These are phyloP conservation scores for Chromobotia macracanthus DNA, from an alignment of 2,797 vertebrate species.

Conservation along the genomic window DNA sequence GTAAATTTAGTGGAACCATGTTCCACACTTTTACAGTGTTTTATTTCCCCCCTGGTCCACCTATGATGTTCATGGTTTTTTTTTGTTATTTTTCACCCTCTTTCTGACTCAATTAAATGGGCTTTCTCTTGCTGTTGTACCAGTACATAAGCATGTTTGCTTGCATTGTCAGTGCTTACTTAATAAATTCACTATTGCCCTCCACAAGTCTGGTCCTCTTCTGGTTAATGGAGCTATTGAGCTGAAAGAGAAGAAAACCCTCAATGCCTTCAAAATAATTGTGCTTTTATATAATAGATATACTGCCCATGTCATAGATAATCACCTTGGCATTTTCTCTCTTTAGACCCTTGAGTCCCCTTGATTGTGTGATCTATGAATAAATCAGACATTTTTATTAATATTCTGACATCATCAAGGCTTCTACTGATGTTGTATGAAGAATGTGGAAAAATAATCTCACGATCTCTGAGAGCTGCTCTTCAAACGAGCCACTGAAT, in stretches of 20 bases:
- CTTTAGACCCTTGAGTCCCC: slow-evolving; percentile 56
- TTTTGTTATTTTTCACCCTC: no score
- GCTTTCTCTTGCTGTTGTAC: no score
- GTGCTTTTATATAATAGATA: neutral
- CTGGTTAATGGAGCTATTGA: slow-evolving; percentile 64
- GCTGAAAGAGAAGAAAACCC: slow-evolving; percentile 49
- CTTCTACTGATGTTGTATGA: neutral
- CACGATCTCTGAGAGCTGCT: slow-evolving; percentile 59
- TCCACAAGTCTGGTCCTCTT: slow-evolving; percentile 74
- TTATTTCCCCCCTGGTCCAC: no score
- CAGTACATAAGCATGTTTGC: no score
- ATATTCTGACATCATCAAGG: neutral
- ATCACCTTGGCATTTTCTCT: slow-evolving; percentile 60
- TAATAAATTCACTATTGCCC: slow-evolving; percentile 73
- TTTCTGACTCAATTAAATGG: no score
- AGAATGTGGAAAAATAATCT: neutral
- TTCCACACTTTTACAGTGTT: no score
- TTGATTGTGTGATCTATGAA: slow-evolving; percentile 59
- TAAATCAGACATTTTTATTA: neutral
- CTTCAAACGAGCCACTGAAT: slow-evolving; percentile 57
- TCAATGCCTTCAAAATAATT: neutral
- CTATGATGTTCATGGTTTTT: no score
- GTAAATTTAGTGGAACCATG: neutral
- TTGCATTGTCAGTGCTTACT: slow-evolving; percentile 66
- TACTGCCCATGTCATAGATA: neutral